Percentiles rank a stretch among this genome's conserved stretches.
phyloP scores from a whole-genome alignment of 2,888 invertebrate genomes.

The Gasteruption jaculator region DNA sequence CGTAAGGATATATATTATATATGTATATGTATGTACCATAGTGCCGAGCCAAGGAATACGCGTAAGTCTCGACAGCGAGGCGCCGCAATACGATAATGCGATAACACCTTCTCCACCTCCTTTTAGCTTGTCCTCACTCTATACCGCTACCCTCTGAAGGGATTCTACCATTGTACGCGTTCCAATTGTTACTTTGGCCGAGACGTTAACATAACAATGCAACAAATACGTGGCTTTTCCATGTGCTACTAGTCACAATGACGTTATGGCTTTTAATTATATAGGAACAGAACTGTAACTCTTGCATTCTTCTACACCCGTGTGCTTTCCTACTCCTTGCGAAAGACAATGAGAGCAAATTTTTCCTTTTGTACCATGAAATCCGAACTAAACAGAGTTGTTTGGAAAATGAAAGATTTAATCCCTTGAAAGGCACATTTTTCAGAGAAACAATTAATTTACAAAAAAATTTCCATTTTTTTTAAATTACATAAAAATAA shows the following conservation, averaged over 20 bases:
- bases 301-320: conserved; percentile 21
- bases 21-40: too few relatives aligned
- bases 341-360: conserved; percentile 8
- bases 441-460: too few relatives aligned
- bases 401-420: too few relatives aligned
- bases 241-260: too few relatives aligned
- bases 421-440: too few relatives aligned
- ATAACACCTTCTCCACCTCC: conserved; percentile 33
- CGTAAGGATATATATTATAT: conserved; percentile 40
- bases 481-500: too few relatives aligned
- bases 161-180: conserved; percentile 42
- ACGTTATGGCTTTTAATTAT: too few relatives aligned
- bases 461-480: too few relatives aligned
- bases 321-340: conserved; percentile 17
- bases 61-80: conserved; percentile 42
- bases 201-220: conserved; percentile 49
- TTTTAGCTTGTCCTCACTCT: conserved; percentile 11
- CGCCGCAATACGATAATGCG: conserved; percentile 46
- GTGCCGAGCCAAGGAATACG: conserved; percentile 17
- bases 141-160: conserved; percentile 17
- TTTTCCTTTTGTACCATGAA: too few relatives aligned
- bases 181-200: conserved; percentile 45
- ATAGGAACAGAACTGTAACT: conserved; percentile 18
- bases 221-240: conserved; percentile 34
- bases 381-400: too few relatives aligned